A percentile compares a stretch with the other conserved stretches of the same genome.
phyloP scores from a whole-genome alignment of 2,113 vertebrate genomes.

The Scomber japonicus region DNA sequence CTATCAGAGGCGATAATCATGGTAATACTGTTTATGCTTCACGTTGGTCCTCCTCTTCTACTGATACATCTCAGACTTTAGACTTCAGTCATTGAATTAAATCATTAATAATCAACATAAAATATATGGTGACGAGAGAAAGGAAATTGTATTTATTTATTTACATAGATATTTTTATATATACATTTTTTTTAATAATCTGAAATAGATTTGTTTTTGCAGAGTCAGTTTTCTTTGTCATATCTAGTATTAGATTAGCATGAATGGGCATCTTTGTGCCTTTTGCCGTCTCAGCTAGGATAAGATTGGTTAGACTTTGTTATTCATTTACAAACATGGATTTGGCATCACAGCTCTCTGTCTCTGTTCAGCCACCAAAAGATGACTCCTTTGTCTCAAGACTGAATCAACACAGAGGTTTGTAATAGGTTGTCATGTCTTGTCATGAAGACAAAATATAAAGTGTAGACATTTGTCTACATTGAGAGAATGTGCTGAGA shows the following conservation, averaged over 20 bases:
- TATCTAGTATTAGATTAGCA: slow-evolving; percentile 28
- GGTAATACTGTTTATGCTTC: slow-evolving; percentile 8
- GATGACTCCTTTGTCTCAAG: not conserved
- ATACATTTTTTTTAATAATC: not conserved
- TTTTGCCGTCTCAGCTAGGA: slow-evolving; percentile 2
- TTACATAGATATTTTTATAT: not conserved
- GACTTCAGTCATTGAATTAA: not conserved
- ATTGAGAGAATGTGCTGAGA: not conserved
- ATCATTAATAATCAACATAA: not conserved
- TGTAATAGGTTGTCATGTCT: slow-evolving; percentile 13
- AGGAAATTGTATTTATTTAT: not conserved
- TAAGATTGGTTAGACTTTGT: slow-evolving; percentile 32
- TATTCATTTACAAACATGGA: slow-evolving; percentile 51
- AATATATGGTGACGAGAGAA: not conserved
- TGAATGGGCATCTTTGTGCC: slow-evolving; percentile 17
- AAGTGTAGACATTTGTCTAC: not conserved
- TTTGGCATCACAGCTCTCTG: slow-evolving; percentile 16
- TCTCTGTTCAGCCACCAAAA: not conserved
- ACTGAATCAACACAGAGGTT: slow-evolving; percentile 11
- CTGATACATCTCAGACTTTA: slow-evolving; percentile 27
- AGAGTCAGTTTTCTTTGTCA: slow-evolving; percentile 1
- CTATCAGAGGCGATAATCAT: slow-evolving; percentile 33
- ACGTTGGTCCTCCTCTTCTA: slow-evolving; percentile 4
- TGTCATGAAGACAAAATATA: not conserved
- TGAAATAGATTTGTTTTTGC: not conserved